Conservation (phyloP, 2,113 vertebrate genomes). For the Myotis brandtii region DNA sequence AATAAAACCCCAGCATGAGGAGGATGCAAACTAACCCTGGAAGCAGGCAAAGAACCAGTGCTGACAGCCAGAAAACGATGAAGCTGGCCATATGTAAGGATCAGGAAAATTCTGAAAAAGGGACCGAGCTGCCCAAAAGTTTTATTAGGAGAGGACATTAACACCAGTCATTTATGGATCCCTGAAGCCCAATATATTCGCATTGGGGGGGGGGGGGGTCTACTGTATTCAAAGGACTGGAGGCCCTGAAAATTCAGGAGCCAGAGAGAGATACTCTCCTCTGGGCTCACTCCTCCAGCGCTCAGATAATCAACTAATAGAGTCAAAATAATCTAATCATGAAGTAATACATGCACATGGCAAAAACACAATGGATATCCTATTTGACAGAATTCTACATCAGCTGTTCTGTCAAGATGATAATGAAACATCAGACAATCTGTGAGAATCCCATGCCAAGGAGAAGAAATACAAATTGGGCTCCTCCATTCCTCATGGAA, state of each 20-base stretch:
- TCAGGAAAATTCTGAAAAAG: conserved; percentile 26
- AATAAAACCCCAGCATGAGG: conserved; percentile 57
- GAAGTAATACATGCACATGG: conserved; percentile 68
- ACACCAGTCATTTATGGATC: neutral
- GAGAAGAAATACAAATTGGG: conserved; percentile 49
- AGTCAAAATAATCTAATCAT: conserved; percentile 75
- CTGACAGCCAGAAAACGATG: neutral
- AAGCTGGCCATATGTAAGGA: neutral
- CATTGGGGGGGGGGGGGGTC: neutral
- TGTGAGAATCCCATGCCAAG: conserved; percentile 41
- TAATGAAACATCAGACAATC: conserved; percentile 77
- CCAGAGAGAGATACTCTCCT: neutral
- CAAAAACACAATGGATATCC: conserved; percentile 61
- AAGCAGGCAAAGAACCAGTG: neutral
- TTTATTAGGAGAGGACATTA: conserved; percentile 42
- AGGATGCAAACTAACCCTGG: neutral
- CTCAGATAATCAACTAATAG: conserved; percentile 70
- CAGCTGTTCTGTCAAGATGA: conserved; percentile 62
- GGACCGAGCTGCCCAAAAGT: neutral
- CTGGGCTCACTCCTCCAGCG: conserved; percentile 28
- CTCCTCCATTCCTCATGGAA: conserved; percentile 62
- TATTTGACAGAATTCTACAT: conserved; percentile 63
- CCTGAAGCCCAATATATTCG: neutral
- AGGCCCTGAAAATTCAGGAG: conserved; percentile 13
- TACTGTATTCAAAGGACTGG: neutral